Conservation (phyloP, 2,113 vertebrate genomes). For the Origma solitaria region DNA sequence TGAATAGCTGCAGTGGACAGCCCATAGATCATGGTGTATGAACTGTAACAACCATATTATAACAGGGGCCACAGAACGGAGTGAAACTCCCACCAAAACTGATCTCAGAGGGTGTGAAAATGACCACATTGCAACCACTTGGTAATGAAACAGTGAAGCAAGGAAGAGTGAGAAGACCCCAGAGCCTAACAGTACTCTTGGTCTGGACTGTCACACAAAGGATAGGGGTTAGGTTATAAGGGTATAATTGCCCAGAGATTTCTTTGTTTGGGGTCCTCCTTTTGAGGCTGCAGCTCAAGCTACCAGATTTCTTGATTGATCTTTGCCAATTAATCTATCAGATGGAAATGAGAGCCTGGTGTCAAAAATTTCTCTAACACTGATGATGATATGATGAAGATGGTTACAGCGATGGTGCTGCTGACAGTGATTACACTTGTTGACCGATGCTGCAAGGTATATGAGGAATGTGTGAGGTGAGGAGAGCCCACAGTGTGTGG, state of each 20-base stretch:
- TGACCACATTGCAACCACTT: not conserved
- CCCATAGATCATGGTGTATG: not conserved
- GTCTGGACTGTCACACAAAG: not conserved
- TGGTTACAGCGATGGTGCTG: not conserved
- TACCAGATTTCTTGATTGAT: not conserved
- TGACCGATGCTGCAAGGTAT: not conserved
- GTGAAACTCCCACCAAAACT: not conserved
- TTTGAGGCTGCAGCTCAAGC: not conserved
- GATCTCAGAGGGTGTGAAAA: not conserved
- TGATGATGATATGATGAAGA: rapidly evolving
- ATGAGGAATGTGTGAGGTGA: rapidly evolving
- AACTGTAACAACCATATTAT: not conserved
- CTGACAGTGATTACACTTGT: not conserved
- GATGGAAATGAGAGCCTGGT: not conserved
- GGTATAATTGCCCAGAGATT: not conserved
- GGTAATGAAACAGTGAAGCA: not conserved
- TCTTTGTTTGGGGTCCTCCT: not conserved
- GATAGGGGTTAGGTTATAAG: not conserved
- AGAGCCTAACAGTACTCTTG: not conserved
- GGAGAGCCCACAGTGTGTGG: not conserved
- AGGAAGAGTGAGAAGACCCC: not conserved
- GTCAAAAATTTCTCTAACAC: not conserved
- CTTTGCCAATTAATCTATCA: not conserved
- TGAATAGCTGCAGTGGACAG: not conserved
- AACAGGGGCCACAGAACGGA: not conserved